Base-by-base conservation (phyloP, 2,797 vertebrate species). In the Phrynocephalus guinanensis region DNA sequence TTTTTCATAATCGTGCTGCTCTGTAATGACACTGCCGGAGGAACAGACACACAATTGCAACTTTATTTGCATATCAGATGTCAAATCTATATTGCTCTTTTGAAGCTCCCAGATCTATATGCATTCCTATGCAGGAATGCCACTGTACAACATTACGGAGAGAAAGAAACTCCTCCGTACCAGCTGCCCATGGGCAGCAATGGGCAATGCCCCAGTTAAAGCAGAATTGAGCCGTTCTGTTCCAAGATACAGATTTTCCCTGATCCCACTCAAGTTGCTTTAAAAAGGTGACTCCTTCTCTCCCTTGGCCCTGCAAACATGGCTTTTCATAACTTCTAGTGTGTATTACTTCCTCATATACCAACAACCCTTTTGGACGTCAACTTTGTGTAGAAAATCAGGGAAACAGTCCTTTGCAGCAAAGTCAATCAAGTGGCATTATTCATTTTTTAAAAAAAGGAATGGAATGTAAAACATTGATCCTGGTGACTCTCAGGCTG, bases 321-420 rank as follows among this genome's bases (percentile, higher is more conserved):
- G 50, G 56, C 24, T 88, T 18, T 76, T 67, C 28, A 76, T 76
- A 1, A 16, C 15, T 66, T 3, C 0, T 3, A 0, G 48, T 16
- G 16, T 1, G 28, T 44, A 75, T 15, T 80, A 22, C 66, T 87
- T 33, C 60, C 33, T n/a, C 28, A 63, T 33, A n/a, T 11, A 76
- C 60, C 33, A 67, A 56, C 24, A 30, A 70, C 63, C 11, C 33
- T 79, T 87, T 60, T 71, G 75, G 48, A 76, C 56, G 33, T 66
- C 11, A 79, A 70, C 18, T n/a, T 20, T 1, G 11, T 15, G 24
- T 71, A 28, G 48, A 63, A 72, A 28, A 68, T 66, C 38, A 48
- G n/a, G 24, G 22, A 75, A 83, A 16, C 1, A 0, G 0, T 28
- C 76, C 33, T 86, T 77, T 85, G 22, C 0, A 0, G 66, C 0